Evolutionary conservation across 2,888 invertebrate species (phyloP).

Genomic region (Tigriopus californicus): DNA sequence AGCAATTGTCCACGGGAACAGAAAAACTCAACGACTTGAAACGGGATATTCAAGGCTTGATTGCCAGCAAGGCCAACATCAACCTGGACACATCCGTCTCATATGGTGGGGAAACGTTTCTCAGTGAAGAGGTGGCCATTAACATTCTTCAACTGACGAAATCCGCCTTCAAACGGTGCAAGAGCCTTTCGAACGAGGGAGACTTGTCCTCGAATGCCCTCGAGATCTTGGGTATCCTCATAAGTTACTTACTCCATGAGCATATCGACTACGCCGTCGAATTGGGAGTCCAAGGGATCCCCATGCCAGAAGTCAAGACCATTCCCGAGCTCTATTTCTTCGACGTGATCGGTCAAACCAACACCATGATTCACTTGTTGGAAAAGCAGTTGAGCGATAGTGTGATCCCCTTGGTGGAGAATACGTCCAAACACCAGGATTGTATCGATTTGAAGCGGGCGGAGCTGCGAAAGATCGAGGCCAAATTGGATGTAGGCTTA

Average conservation of each 20-base stretch:
- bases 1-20: constrained; percentile 58
- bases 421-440: constrained; percentile 48
- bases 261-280: constrained; percentile 94
- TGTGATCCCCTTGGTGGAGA: constrained; percentile 56
- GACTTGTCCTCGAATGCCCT: constrained; percentile 58
- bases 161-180: constrained; percentile 70
- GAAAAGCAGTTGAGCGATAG: constrained; percentile 82
- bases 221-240: constrained; percentile 59
- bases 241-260: constrained; percentile 66
- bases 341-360: constrained; percentile 74
- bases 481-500: constrained; percentile 56
- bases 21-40: constrained; percentile 61
- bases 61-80: constrained; percentile 74
- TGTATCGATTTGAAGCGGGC: constrained; percentile 68
- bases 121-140: constrained; percentile 83
- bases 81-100: constrained; percentile 87
- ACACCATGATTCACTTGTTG: constrained; percentile 75
- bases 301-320: constrained; percentile 69
- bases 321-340: constrained; percentile 84
- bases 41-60: constrained; percentile 77
- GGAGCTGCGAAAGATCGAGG: constrained; percentile 69
- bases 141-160: constrained; percentile 46
- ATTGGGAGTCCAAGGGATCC: constrained; percentile 64
- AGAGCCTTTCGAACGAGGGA: constrained; percentile 53
- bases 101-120: constrained; percentile 88